A percentile compares a stretch with the other conserved stretches of the same genome.
phyloP scores from a whole-genome alignment of 2,797 vertebrate genomes.

The Trachurus trachurus region DNA sequence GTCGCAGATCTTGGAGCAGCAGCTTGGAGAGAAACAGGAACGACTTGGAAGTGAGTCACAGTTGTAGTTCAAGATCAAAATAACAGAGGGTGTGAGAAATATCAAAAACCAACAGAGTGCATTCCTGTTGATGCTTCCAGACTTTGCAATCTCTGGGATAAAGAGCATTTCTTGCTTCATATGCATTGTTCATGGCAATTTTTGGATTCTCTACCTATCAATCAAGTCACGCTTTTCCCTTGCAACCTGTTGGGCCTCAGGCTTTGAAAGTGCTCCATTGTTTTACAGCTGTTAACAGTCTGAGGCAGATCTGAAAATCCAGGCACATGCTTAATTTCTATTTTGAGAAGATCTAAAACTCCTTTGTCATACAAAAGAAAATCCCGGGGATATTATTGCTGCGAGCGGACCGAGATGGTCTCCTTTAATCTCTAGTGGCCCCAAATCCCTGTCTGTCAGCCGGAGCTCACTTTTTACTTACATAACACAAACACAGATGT shows the following conservation, averaged over 20 bases:
- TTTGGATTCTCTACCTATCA: background rate
- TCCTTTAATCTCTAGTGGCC: conserved; percentile 52
- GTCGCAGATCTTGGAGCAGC: conserved; percentile 32
- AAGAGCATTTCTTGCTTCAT: too few relatives aligned
- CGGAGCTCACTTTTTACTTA: conserved; percentile 37
- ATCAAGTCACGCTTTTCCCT: too few relatives aligned
- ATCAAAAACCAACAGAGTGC: background rate
- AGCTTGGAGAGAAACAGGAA: conserved; percentile 26
- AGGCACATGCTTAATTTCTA: conserved; percentile 32
- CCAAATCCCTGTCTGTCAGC: conserved; percentile 42
- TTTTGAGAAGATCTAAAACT: conserved; percentile 55
- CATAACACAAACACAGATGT: conserved; percentile 43
- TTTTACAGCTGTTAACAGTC: conserved; percentile 15
- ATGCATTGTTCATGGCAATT: background rate
- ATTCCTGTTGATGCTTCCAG: background rate
- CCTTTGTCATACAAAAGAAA: conserved; percentile 54
- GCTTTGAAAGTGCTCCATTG: background rate
- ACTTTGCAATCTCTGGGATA: background rate
- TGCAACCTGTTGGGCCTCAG: background rate
- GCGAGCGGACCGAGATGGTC: conserved; percentile 35
- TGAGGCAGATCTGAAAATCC: conserved; percentile 20
- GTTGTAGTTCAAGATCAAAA: conserved; percentile 30
- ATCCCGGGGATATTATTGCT: conserved; percentile 40
- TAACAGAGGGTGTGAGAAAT: background rate
- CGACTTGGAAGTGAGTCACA: conserved; percentile 44